Evolutionary conservation across 1,140 invertebrate genomes (phyloP).

Genomic region (Homalodisca vitripennis): DNA sequence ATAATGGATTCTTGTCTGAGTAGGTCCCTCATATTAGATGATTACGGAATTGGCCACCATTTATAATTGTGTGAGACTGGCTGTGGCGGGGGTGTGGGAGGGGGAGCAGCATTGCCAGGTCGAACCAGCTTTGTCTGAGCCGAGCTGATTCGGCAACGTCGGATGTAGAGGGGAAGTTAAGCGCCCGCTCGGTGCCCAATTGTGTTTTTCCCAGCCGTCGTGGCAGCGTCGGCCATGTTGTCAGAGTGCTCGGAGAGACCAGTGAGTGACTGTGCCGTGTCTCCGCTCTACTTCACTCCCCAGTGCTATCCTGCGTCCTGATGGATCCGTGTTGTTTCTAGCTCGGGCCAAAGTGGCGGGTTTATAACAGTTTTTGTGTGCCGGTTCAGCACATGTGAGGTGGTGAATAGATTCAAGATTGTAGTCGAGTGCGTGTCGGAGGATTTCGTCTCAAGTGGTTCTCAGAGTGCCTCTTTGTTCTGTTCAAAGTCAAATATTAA

Average conservation of each 20-base stretch:
- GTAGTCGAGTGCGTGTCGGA: constrained; percentile 12
- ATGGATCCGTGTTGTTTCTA: constrained; percentile 2
- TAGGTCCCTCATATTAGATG: constrained; percentile 35
- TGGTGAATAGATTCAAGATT: constrained; percentile 18
- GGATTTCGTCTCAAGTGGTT: constrained; percentile 26
- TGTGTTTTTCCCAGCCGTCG: constrained; percentile 28
- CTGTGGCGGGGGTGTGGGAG: background rate
- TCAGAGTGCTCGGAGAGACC: constrained; percentile 25
- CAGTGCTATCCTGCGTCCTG: no score
- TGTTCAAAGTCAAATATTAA: constrained; percentile 27
- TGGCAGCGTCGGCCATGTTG: constrained; percentile 29
- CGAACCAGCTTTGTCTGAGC: constrained; percentile 25
- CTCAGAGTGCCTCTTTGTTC: constrained; percentile 8
- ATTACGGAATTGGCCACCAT: constrained; percentile 43
- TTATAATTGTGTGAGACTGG: constrained; percentile 37
- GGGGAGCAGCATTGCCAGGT: constrained; percentile 33
- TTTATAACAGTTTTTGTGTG: constrained; percentile 28
- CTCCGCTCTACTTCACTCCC: no score
- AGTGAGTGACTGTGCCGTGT: no score
- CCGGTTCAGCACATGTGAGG: constrained; percentile 9
- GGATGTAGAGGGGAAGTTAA: constrained; percentile 13
- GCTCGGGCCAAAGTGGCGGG: background rate
- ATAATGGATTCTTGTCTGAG: constrained; percentile 37
- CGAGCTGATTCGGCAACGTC: constrained; percentile 27
- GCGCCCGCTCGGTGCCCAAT: constrained; percentile 5